Evolutionary conservation across 2,797 vertebrate species (phyloP).

Genomic region (Falco naumanni): DNA sequence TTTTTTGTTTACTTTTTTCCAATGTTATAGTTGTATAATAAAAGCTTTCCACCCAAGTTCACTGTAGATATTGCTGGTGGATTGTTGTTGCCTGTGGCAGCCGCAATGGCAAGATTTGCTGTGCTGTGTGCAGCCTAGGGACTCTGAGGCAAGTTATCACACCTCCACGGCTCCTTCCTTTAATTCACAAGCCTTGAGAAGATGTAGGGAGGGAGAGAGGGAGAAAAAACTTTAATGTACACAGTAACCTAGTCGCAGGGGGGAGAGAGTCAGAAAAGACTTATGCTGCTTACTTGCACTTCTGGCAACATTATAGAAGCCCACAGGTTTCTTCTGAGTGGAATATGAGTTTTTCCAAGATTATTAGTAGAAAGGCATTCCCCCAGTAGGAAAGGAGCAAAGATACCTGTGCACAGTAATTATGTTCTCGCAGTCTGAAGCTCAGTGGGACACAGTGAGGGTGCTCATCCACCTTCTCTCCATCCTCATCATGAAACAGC

Average conservation of each 20-base stretch:
- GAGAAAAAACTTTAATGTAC: not conserved
- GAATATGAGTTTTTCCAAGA: slow-evolving; percentile 15
- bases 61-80: slow-evolving; percentile 30
- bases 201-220: not conserved
- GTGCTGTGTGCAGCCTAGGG: slow-evolving; percentile 19
- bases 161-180: not conserved
- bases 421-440: not conserved
- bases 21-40: slow-evolving; percentile 35
- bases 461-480: not conserved
- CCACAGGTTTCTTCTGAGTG: not conserved
- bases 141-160: slow-evolving; percentile 30
- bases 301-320: slow-evolving; percentile 21
- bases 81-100: slow-evolving; percentile 63
- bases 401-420: not conserved
- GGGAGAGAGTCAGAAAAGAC: not conserved
- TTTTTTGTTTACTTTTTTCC: not conserved
- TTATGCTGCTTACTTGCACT: slow-evolving; percentile 5
- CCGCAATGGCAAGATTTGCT: not conserved
- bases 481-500: not conserved
- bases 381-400: not conserved
- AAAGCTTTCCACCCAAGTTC: slow-evolving; percentile 22
- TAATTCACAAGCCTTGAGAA: slow-evolving; percentile 39
- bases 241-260: not conserved
- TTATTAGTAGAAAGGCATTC: not conserved
- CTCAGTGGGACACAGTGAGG: not conserved